A percentile compares a stretch with the other conserved stretches of the same genome.
phyloP scores from a whole-genome alignment of 2,113 vertebrate species.

The Proterorhinus semilunaris region DNA sequence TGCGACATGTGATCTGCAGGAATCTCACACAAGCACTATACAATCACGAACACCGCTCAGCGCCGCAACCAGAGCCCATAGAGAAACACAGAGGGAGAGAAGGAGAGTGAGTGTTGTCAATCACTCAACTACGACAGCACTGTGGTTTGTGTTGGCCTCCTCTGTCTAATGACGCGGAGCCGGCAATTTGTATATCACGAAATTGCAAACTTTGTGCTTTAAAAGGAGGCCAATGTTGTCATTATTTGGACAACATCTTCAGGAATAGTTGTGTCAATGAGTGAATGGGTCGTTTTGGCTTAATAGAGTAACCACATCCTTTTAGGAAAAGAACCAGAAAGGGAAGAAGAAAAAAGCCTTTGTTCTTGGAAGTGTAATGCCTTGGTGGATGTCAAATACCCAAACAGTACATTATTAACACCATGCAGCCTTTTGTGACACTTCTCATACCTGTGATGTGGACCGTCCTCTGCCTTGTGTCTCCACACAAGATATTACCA shows the following conservation, averaged over 20 bases:
- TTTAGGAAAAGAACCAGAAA: not conserved
- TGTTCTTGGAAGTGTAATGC: not conserved
- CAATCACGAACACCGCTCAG: slow-evolving; percentile 72
- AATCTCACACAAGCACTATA: slow-evolving; percentile 71
- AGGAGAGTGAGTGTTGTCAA: slow-evolving; percentile 42
- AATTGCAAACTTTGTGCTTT: not conserved
- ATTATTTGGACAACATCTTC: no score
- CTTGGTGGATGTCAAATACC: not conserved
- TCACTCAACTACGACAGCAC: slow-evolving; percentile 50
- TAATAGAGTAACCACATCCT: not conserved
- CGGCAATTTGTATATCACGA: slow-evolving; percentile 11
- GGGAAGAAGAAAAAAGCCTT: not conserved
- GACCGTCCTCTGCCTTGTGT: slow-evolving; percentile 42
- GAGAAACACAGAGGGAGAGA: slow-evolving; percentile 16
- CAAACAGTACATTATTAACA: not conserved
- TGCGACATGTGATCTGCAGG: slow-evolving; percentile 75
- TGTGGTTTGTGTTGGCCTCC: slow-evolving; percentile 51
- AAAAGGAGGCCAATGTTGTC: no score
- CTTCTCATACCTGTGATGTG: slow-evolving; percentile 14
- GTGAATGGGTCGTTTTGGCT: no score
- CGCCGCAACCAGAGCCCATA: slow-evolving; percentile 44
- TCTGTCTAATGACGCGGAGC: slow-evolving; percentile 15
- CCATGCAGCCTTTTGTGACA: slow-evolving; percentile 3
- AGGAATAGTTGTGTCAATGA: no score
- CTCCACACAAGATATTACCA: slow-evolving; percentile 11